Percentiles rank a stretch among this genome's conserved stretches.
Conservation (phyloP, 1,140 invertebrate species). For the Philaenus spumarius region DNA sequence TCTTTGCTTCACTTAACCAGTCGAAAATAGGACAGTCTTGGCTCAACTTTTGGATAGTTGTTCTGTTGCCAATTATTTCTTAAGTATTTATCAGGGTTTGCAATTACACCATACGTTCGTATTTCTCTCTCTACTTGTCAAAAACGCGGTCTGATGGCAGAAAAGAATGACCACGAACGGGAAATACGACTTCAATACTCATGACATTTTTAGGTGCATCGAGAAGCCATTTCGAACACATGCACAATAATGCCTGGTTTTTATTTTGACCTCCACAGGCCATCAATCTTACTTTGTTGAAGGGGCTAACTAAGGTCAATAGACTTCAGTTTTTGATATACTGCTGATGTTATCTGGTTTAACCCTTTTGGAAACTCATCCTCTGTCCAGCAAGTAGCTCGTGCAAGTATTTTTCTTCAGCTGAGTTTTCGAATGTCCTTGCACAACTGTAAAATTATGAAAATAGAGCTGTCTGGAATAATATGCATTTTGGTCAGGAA, state of each 20-base stretch:
- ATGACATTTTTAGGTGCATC: not conserved
- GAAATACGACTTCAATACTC: conserved; percentile 1
- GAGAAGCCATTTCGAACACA: conserved; percentile 12
- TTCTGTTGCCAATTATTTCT: too few species aligned
- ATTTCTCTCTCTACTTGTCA: too few species aligned
- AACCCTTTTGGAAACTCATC: conserved; percentile 1
- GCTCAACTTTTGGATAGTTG: too few species aligned
- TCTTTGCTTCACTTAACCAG: too few species aligned
- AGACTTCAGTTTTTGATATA: conserved; percentile 4
- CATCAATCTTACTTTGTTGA: conserved; percentile 1
- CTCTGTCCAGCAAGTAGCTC: not conserved
- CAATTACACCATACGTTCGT: too few species aligned
- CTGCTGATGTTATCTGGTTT: conserved; percentile 2
- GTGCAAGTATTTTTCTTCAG: not conserved
- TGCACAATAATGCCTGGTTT: not conserved
- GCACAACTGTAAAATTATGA: too few species aligned
- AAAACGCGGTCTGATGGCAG: not conserved
- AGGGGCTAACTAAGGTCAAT: too few species aligned
- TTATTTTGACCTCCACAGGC: conserved; percentile 11
- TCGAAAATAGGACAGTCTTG: too few species aligned
- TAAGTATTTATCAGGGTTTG: not conserved
- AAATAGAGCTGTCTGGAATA: too few species aligned
- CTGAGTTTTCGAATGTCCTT: too few species aligned
- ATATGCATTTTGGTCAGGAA: too few species aligned
- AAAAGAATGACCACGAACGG: not conserved